Percentiles rank a stretch among this genome's conserved stretches.
These are phyloP conservation scores for Xerus rutilus DNA, from an alignment of 2,797 vertebrate species.

Conservation along the genomic window DNA sequence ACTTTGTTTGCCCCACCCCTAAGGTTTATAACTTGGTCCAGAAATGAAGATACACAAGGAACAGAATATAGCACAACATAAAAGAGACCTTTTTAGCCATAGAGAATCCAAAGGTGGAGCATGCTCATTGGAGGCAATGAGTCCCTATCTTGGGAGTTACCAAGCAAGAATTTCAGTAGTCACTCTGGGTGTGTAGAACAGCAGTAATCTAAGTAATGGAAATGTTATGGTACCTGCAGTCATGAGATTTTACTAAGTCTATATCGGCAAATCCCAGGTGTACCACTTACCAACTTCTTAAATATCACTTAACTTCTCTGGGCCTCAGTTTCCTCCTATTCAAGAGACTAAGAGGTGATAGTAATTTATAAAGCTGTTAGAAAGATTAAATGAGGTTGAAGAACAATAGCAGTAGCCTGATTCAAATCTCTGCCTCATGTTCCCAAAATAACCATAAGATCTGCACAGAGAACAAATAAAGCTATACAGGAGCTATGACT, in stretches of 20 bases:
- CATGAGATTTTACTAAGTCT: not conserved
- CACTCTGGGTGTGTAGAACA: not conserved
- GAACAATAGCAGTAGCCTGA: conserved; percentile 40
- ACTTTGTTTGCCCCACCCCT: not conserved
- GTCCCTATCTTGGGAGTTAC: not conserved
- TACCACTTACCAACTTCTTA: not conserved
- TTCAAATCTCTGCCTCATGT: not conserved
- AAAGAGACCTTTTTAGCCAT: not conserved
- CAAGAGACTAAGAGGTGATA: not conserved
- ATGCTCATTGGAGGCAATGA: not conserved
- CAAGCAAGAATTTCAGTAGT: not conserved
- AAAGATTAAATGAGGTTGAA: conserved; percentile 44
- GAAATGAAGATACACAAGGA: not conserved
- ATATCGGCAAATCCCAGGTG: not conserved
- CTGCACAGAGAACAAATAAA: not conserved
- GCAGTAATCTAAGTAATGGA: not conserved
- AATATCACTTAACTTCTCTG: not conserved
- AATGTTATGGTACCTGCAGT: not conserved
- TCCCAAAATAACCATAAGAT: conserved; percentile 18
- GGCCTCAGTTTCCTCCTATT: conserved; percentile 55
- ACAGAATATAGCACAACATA: not conserved
- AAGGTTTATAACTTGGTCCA: not conserved
- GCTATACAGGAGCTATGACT: not conserved
- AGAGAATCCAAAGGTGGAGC: not conserved
- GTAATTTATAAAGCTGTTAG: conserved; percentile 33